Conservation (phyloP, 1,140 invertebrate genomes). For the Calosoma granatense region DNA sequence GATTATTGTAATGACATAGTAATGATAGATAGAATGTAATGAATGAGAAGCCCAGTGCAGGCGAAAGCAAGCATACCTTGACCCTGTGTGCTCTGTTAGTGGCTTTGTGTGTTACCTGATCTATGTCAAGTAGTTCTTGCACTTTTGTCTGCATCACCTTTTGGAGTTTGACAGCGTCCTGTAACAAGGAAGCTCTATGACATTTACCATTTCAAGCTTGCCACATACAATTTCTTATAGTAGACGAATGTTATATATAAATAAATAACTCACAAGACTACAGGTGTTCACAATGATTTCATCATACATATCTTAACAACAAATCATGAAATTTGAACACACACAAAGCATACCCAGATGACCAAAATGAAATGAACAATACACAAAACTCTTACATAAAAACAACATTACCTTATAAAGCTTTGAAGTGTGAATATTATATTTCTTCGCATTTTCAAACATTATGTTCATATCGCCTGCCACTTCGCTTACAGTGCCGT, state of each 20-base stretch:
- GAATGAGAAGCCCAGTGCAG: conserved; percentile 21
- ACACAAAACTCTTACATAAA: conserved; percentile 11
- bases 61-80: conserved; percentile 36
- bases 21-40: not conserved
- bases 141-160: conserved; percentile 77
- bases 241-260: not conserved
- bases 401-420: conserved; percentile 62
- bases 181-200: conserved; percentile 19
- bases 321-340: no score
- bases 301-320: no score
- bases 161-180: conserved; percentile 71
- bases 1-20: not conserved
- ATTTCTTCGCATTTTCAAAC: conserved; percentile 95
- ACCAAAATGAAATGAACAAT: conserved; percentile 11
- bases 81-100: conserved; percentile 36
- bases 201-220: no score
- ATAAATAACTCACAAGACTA: no score
- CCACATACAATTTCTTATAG: conserved; percentile 31
- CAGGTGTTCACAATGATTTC: no score
- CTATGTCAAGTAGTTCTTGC: conserved; percentile 69
- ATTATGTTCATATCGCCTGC: conserved; percentile 95
- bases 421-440: conserved; percentile 79
- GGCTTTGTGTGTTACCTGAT: conserved; percentile 54
- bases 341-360: no score
- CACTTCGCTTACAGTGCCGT: conserved; percentile 78